Conservation (phyloP, 2,888 invertebrate species). For the Pachliopta kotzebuea region DNA sequence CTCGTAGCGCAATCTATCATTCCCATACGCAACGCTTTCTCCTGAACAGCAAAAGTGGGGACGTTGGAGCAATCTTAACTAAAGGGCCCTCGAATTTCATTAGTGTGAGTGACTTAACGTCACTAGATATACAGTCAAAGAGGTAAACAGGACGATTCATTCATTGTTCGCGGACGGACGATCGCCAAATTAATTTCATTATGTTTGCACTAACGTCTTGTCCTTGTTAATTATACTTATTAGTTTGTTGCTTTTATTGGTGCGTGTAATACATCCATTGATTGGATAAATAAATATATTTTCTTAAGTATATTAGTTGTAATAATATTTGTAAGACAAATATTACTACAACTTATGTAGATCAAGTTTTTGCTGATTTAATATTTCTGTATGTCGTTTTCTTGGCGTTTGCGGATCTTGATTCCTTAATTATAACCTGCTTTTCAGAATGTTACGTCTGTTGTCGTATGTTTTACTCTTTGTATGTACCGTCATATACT, state of each 20-base stretch:
- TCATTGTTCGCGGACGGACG: constrained; percentile 38
- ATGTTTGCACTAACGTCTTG: constrained; percentile 36
- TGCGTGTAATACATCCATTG: constrained; percentile 2
- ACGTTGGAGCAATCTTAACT: constrained; percentile 40
- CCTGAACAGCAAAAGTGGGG: constrained; percentile 35
- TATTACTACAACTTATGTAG: no score
- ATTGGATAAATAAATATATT: constrained; percentile 10
- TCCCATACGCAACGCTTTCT: constrained; percentile 38
- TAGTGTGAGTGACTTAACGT: constrained; percentile 35
- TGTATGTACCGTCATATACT: no score
- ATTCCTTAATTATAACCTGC: no score
- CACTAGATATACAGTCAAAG: constrained; percentile 25
- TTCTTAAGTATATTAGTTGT: background rate
- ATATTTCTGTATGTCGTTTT: no score
- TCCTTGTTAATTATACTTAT: constrained; percentile 37
- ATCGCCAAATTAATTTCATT: constrained; percentile 37
- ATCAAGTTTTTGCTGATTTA: no score
- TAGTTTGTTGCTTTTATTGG: constrained; percentile 20
- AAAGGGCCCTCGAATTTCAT: constrained; percentile 40
- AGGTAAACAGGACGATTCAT: constrained; percentile 38
- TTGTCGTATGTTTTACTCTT: no score
- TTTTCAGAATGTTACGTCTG: no score
- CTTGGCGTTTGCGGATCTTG: no score
- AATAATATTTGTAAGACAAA: background rate
- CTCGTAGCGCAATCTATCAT: constrained; percentile 36